Percentiles rank a stretch among this genome's conserved stretches.
These are phyloP conservation scores for Pachypanchax playfairii DNA, from an alignment of 2,113 vertebrate genomes.

Conservation along the genomic window DNA sequence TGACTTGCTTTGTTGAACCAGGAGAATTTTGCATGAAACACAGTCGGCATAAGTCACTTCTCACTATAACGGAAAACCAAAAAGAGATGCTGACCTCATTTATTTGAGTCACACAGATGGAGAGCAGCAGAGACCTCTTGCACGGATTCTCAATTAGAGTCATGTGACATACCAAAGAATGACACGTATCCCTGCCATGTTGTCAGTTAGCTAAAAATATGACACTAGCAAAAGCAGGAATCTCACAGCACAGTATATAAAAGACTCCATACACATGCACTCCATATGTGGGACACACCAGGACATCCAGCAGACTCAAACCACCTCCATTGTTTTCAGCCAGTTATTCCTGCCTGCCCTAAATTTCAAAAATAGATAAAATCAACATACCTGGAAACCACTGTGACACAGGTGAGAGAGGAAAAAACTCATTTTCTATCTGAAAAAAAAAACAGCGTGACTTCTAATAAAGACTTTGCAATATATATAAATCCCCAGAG, in stretches of 20 bases:
- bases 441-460: background rate
- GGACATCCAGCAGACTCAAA: constrained; percentile 28
- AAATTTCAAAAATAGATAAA: constrained; percentile 26
- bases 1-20: constrained; percentile 10
- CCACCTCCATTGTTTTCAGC: constrained; percentile 6
- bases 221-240: constrained; percentile 20
- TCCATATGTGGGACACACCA: constrained; percentile 24
- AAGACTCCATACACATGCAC: constrained; percentile 26
- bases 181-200: constrained; percentile 40
- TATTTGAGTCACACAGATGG: background rate
- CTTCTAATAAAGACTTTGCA: too few species aligned
- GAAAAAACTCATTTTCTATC: background rate
- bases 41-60: background rate
- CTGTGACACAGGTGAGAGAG: background rate
- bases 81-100: constrained; percentile 13
- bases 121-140: constrained; percentile 10
- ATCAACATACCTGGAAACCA: background rate
- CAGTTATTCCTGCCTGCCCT: constrained; percentile 11
- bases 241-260: constrained; percentile 19
- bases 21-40: constrained; percentile 21
- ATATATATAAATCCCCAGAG: background rate
- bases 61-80: too few species aligned
- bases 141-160: constrained; percentile 7
- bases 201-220: constrained; percentile 59
- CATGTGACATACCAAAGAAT: constrained; percentile 40